Percentiles rank a stretch among this genome's conserved stretches.
Evolutionary conservation across 2,888 invertebrate genomes (phyloP).

Genomic region (Aromia moschata): DNA sequence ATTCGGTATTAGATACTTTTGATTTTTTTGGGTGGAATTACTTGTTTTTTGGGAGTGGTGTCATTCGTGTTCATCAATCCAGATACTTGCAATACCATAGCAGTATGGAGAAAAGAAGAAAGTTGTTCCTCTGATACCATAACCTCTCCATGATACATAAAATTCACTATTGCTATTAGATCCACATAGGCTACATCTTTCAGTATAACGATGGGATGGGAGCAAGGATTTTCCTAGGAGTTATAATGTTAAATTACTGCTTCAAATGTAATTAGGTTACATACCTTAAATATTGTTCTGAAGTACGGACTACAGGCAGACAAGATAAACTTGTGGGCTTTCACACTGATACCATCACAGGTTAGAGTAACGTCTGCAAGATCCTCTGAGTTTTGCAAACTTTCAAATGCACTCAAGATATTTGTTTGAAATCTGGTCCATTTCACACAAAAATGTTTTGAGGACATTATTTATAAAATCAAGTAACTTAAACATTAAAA

Average conservation of each 20-base stretch:
- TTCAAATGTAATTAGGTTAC: slow-evolving; percentile 21
- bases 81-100: slow-evolving; percentile 73
- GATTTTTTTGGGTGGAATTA: slow-evolving; percentile 39
- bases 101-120: slow-evolving; percentile 73
- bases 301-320: slow-evolving; percentile 81
- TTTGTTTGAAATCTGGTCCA: slow-evolving; percentile 80
- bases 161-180: slow-evolving; percentile 73
- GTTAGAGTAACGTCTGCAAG: slow-evolving; percentile 78
- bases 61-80: slow-evolving; percentile 63
- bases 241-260: slow-evolving; percentile 9
- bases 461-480: slow-evolving; percentile 39
- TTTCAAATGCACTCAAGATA: slow-evolving; percentile 75
- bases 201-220: slow-evolving; percentile 77
- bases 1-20: slow-evolving; percentile 37
- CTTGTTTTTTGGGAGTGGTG: slow-evolving; percentile 37
- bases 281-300: slow-evolving; percentile 76
- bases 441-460: slow-evolving; percentile 77
- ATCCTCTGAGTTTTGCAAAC: slow-evolving; percentile 74
- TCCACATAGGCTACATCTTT: slow-evolving; percentile 76
- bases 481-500: slow-evolving; percentile 30
- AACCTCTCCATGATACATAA: slow-evolving; percentile 79
- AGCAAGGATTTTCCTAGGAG: slow-evolving; percentile 75
- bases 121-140: slow-evolving; percentile 74
- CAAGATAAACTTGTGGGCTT: slow-evolving; percentile 79
- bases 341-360: slow-evolving; percentile 76